Evolutionary conservation across 2,888 invertebrate genomes (phyloP).

Genomic region (Cerastis leucographa): DNA sequence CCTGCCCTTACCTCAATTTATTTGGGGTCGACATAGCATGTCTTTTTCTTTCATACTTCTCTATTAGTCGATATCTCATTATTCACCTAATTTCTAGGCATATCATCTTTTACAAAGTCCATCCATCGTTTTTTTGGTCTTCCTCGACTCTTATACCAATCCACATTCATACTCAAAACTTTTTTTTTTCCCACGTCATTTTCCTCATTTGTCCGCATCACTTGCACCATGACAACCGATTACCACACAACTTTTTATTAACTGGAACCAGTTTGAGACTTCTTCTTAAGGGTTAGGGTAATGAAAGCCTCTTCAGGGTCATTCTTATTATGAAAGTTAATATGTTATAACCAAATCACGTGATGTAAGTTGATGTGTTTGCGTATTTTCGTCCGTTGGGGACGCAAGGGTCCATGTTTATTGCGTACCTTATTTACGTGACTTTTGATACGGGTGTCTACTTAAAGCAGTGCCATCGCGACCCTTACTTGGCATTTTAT

Average conservation of each 20-base stretch:
- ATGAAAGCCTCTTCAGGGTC: neutral
- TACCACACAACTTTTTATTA: neutral
- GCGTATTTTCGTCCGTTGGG: constrained; percentile 65
- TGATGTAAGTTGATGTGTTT: constrained; percentile 51
- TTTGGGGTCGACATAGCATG: too few relatives aligned
- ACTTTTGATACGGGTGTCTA: constrained; percentile 69
- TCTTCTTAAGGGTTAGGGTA: neutral
- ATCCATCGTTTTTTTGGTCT: neutral
- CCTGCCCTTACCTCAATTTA: neutral
- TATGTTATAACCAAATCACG: constrained; percentile 45
- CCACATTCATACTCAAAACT: neutral
- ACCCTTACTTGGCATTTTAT: constrained; percentile 65
- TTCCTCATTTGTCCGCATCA: neutral
- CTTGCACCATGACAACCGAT: neutral
- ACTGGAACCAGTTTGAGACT: neutral
- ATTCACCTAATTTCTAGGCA: neutral
- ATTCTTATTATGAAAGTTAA: neutral
- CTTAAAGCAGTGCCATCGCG: constrained; percentile 63
- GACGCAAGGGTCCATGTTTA: constrained; percentile 65
- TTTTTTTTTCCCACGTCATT: too few relatives aligned
- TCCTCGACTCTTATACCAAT: neutral
- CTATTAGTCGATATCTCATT: neutral
- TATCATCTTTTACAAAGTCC: neutral
- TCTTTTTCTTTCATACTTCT: neutral
- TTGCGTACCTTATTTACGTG: constrained; percentile 70